Conservation (phyloP, 37 sponge, comb jelly and placozoan species). For the Geodia barretti region DNA sequence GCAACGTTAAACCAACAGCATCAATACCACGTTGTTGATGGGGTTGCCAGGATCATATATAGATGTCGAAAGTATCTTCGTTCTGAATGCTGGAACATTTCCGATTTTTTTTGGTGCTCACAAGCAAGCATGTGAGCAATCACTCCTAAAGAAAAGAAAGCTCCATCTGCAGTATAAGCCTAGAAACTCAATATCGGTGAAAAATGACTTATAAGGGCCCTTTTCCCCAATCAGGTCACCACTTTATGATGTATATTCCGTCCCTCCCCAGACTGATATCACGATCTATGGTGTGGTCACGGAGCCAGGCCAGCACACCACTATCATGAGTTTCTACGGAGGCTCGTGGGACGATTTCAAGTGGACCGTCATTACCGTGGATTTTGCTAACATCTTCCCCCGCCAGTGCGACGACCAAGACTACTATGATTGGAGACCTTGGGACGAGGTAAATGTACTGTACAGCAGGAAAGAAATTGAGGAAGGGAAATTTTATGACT, state of each 20-base stretch:
- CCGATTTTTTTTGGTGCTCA: too few relatives aligned
- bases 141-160: neutral
- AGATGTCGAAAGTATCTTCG: too few relatives aligned
- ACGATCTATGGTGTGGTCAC: conserved; percentile 82
- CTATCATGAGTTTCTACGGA: conserved; percentile 64
- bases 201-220: too few relatives aligned
- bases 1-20: too few relatives aligned
- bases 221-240: conserved; percentile 6
- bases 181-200: neutral
- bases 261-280: conserved; percentile 4
- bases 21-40: too few relatives aligned
- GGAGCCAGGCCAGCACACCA: conserved; percentile 91
- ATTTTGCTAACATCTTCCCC: conserved; percentile 43
- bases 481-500: too few relatives aligned
- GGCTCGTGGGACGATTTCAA: neutral
- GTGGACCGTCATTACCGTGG: conserved; percentile 68
- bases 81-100: too few relatives aligned
- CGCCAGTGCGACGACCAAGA: conserved; percentile 36
- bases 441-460: conserved; percentile 63
- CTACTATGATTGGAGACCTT: conserved; percentile 66
- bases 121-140: neutral
- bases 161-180: neutral
- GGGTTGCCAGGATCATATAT: too few relatives aligned
- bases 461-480: too few relatives aligned
- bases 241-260: neutral